These are phyloP conservation scores for Amblyjoppa fuscipennis DNA, from an alignment of 2,888 invertebrate genomes.

Conservation along the genomic window DNA sequence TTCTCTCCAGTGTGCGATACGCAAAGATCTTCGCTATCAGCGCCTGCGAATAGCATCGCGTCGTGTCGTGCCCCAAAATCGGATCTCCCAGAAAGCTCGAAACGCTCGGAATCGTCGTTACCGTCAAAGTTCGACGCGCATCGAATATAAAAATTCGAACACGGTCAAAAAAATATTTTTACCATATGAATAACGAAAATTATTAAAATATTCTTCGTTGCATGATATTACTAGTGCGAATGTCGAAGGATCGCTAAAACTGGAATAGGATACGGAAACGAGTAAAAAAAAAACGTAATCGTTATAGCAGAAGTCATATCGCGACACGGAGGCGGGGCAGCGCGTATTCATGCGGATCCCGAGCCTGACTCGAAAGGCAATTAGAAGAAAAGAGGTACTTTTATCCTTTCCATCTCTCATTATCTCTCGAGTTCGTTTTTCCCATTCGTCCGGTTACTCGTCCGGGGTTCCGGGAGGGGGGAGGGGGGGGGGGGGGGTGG, in stretches of 20 bases:
- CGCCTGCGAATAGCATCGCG: not conserved
- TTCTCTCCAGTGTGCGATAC: not conserved
- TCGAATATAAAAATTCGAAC: no score
- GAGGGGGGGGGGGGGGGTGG: not conserved
- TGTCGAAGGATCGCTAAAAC: no score
- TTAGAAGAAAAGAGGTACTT: conserved; percentile 58
- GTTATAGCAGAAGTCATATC: conserved; percentile 31
- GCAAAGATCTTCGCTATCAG: conserved; percentile 14
- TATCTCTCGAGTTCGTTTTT: conserved; percentile 29
- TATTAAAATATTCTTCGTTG: no score
- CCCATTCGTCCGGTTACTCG: conserved; percentile 27
- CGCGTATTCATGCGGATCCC: conserved; percentile 28
- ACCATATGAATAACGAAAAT: no score
- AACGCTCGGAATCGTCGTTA: not conserved
- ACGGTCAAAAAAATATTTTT: no score
- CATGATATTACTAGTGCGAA: no score
- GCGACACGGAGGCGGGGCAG: conserved; percentile 10
- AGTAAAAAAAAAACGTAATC: not conserved
- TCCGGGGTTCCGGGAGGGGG: not conserved
- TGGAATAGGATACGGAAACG: conserved; percentile 6
- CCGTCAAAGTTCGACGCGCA: not conserved
- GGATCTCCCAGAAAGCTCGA: not conserved
- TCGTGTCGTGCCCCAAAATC: not conserved
- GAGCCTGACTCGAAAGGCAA: conserved; percentile 57
- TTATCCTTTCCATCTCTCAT: conserved; percentile 13